Percentiles rank a stretch among this genome's conserved stretches.
phyloP scores from a whole-genome alignment of 2,797 vertebrate species.

The Perodicticus potto region DNA sequence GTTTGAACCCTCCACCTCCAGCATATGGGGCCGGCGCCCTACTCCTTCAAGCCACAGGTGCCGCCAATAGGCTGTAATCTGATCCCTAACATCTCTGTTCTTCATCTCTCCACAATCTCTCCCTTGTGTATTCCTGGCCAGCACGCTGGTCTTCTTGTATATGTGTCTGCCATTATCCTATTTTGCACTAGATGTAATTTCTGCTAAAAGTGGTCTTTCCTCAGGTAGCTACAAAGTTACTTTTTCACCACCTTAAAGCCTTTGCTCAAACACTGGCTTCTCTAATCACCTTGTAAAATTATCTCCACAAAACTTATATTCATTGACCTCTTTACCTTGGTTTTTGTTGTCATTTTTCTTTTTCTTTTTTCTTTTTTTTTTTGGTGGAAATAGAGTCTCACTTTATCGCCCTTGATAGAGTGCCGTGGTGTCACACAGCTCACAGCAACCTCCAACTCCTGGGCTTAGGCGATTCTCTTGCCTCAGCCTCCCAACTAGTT shows the following conservation, averaged over 20 bases:
- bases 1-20: too few relatives aligned
- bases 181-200: neutral
- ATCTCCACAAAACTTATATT: neutral
- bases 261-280: neutral
- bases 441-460: too few relatives aligned
- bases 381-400: too few relatives aligned
- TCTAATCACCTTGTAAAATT: neutral
- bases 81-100: neutral
- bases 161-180: neutral
- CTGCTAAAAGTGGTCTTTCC: neutral
- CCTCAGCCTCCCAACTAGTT: too few relatives aligned
- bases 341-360: neutral
- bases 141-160: neutral
- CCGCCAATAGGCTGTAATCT: neutral
- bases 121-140: neutral
- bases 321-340: neutral
- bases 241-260: neutral
- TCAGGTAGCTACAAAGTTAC: neutral
- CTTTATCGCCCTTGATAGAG: too few relatives aligned
- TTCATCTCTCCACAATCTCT: neutral
- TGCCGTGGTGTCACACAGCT: too few relatives aligned
- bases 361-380: too few relatives aligned
- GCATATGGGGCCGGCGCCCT: too few relatives aligned
- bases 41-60: too few relatives aligned
- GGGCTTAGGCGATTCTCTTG: too few relatives aligned